These are phyloP conservation scores for Tamandua tetradactyla DNA, from an alignment of 2,797 vertebrate genomes.

Conservation along the genomic window DNA sequence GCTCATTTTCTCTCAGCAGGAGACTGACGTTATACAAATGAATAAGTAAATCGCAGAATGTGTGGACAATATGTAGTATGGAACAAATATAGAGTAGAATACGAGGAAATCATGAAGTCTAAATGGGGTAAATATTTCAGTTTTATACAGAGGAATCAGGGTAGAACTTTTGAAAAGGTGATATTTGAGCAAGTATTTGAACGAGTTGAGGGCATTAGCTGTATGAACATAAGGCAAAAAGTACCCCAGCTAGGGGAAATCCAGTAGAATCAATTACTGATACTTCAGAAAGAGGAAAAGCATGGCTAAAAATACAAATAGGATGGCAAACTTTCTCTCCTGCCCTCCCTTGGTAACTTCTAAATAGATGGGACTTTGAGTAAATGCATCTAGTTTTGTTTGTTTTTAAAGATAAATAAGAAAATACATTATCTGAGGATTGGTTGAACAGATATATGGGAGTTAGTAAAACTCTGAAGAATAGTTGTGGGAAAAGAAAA, in stretches of 20 bases:
- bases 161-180: neutral
- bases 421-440: neutral
- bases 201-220: neutral
- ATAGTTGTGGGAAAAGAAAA: neutral
- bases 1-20: neutral
- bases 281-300: neutral
- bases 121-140: neutral
- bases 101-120: neutral
- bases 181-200: neutral
- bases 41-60: neutral
- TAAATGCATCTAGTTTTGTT: neutral
- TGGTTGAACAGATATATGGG: neutral
- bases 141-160: neutral
- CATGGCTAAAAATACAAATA: neutral
- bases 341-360: no score
- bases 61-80: neutral
- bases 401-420: neutral
- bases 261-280: neutral
- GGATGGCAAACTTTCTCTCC: neutral
- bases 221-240: neutral
- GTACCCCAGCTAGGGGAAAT: neutral
- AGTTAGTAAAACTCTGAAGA: neutral
- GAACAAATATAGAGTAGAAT: neutral
- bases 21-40: neutral
- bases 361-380: neutral